Evolutionary conservation across 92 coral and sea anemone species (phyloP), one percentile per base, ranked within the genome.

Genomic region (Pocillopora meandrina): DNA sequence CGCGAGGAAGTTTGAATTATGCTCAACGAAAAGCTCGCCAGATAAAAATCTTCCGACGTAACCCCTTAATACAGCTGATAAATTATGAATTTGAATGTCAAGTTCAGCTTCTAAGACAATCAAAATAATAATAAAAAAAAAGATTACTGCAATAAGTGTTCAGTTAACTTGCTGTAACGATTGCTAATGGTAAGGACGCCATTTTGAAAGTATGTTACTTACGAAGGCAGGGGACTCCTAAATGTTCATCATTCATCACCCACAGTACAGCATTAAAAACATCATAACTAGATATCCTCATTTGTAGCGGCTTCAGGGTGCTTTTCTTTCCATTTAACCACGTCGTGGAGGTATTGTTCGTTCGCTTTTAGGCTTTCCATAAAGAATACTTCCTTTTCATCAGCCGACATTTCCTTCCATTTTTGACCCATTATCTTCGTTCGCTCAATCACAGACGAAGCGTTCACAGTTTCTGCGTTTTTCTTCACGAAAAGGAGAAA

Each of bases 251-350:
- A 9, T 70, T 16, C 42, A 31, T 34, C 73, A 5, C 21, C 3
- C 3, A 6, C 55, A 34, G 21, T 16, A 12, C 33, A 26, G 31
- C 19, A 14, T 1, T 14, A 14, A 26, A 35, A 65, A 35, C 74
- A 70, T 34, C 36, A 20, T 16, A 70, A 68, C 15, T 33, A 68
- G 1, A 15, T 9, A 12, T 12, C 15, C 8, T 26, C 9, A 12
- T 12, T 33, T 35, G 20, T 68, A 19, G 60, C n/a, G 18, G 14
- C 61, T 61, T 83, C 52, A 21, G 79, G 72, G 76, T 94, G 84
- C 55, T 92, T 82, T 16, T 82, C 85, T 62, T 85, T 90, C 98
- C 98, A 94, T 34, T 85, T 85, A 35, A 60, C 86, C 7, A 94
- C 78, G 72, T 94, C 98, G 66, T 87, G 88, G 26, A 82, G 49